Base-by-base conservation (phyloP, 2,888 invertebrate species). In the Baccha elongata region DNA sequence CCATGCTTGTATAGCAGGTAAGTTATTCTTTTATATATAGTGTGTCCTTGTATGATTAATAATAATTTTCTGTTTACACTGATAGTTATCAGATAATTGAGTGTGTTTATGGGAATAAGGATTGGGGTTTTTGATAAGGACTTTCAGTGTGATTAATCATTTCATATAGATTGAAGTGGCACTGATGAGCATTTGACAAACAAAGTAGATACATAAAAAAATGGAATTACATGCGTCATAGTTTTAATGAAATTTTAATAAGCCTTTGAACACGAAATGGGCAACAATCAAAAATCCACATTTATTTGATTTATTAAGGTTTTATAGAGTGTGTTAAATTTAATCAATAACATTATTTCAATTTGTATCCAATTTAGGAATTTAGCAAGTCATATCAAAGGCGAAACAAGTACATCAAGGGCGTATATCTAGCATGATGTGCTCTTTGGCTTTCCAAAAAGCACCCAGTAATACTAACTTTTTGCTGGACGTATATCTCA, bases 1-100 rank as follows among this genome's bases (percentile, higher is more conserved):
- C 75, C 90, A 91, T 86, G 89, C 89, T 87, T 90, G 91, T 87
- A 88, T 91, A 81, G 91, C 91, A 86, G 91, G 91, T 91, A 87
- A 91, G 91, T 91, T 15, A 37, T 1, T 55, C 90, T 15, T 46
- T 1, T 55, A 17, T 53, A 19, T n/a, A 55, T 32, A 10, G 11
- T 53, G 13, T 19, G 19, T 35, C 29, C 58, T 37, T 19, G 17
- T 13, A 48, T 65, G n/a, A n/a, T 50, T 3, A 40, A 50, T 13
- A 11, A 3, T 42, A 8, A 32, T 23, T 19, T 5, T 44, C 21
- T 32, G 11, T 32, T 15, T 62, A 23, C 23, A 50, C 21, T 19
- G 53, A 46, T 53, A 46, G 42, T 52, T 32, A 64, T 23, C 29
- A 53, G 42, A 50, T 15, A 37, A 37, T 55, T 55, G 13, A 23